A percentile compares a stretch with the other conserved stretches of the same genome.
phyloP scores from a whole-genome alignment of 2,113 vertebrate genomes.

The Scalopus aquaticus region DNA sequence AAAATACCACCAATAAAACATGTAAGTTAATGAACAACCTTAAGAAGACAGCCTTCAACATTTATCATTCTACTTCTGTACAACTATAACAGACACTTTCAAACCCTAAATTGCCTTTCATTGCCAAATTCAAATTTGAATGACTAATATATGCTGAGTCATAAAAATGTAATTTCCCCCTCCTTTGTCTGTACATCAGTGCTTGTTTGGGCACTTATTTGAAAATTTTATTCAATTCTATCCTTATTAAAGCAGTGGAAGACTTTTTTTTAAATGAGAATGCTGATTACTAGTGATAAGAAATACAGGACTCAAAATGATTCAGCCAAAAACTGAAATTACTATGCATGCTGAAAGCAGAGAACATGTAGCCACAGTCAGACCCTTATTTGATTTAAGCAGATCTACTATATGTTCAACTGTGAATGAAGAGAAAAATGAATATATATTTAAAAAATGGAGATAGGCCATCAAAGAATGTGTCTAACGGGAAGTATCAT shows the following conservation, averaged over 20 bases:
- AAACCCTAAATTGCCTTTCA: background rate
- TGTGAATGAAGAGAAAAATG: background rate
- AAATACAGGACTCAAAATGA: conserved; percentile 28
- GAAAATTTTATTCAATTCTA: conserved; percentile 40
- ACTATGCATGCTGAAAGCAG: background rate
- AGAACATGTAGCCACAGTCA: background rate
- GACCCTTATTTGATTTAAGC: background rate
- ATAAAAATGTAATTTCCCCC: background rate
- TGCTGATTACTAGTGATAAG: background rate
- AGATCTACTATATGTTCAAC: background rate
- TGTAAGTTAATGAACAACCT: background rate
- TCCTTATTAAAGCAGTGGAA: conserved; percentile 20
- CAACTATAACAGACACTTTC: background rate
- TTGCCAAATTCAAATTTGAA: conserved; percentile 44
- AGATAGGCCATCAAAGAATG: background rate
- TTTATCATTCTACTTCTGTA: conserved; percentile 18
- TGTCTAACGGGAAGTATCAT: background rate
- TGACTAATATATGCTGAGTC: background rate
- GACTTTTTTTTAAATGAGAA: background rate
- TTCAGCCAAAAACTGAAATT: background rate
- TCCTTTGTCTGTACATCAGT: background rate
- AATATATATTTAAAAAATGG: background rate
- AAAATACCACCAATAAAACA: background rate
- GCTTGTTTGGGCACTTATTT: background rate
- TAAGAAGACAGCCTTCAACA: background rate